phyloP scores from a whole-genome alignment of 2,113 vertebrate species.

The Rhadina sibilatrix region DNA sequence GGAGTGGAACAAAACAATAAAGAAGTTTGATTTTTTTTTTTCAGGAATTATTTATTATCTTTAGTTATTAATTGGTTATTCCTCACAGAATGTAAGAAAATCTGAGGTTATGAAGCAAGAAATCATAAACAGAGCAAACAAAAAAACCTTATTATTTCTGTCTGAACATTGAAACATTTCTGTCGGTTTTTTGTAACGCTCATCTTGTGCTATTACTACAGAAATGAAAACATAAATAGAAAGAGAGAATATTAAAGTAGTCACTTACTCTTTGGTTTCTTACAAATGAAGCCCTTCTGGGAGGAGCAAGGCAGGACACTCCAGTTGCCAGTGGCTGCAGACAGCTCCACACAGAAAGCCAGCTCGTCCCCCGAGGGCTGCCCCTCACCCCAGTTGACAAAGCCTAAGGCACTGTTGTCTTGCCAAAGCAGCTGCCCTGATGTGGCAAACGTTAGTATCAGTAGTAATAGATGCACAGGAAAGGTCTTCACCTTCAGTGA shows the following conservation, averaged over 20 bases:
- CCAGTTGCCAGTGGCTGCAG: conserved; percentile 76
- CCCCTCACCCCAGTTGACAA: conserved; percentile 82
- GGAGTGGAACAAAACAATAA: not conserved
- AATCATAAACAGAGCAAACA: not conserved
- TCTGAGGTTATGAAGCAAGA: not conserved
- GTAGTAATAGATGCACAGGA: not conserved
- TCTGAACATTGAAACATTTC: not conserved
- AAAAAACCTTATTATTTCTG: not conserved
- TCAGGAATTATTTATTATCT: not conserved
- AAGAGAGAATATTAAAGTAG: not conserved
- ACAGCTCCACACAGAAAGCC: conserved; percentile 76
- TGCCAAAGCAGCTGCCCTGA: conserved; percentile 82
- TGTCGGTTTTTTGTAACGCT: not conserved
- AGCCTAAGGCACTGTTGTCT: conserved; percentile 80
- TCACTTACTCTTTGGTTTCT: conserved; percentile 84
- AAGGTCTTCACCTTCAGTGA: not conserved
- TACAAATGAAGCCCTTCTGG: conserved; percentile 85
- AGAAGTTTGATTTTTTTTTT: not conserved
- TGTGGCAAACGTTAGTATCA: not conserved
- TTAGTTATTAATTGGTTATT: not conserved
- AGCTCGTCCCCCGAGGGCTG: conserved; percentile 50
- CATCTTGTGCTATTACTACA: not conserved
- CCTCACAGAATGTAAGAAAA: not conserved
- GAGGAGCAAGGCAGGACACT: conserved; percentile 73
- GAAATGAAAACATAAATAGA: not conserved